These are phyloP conservation scores for Pocota personata DNA, from an alignment of 2,888 invertebrate species.

Conservation along the genomic window DNA sequence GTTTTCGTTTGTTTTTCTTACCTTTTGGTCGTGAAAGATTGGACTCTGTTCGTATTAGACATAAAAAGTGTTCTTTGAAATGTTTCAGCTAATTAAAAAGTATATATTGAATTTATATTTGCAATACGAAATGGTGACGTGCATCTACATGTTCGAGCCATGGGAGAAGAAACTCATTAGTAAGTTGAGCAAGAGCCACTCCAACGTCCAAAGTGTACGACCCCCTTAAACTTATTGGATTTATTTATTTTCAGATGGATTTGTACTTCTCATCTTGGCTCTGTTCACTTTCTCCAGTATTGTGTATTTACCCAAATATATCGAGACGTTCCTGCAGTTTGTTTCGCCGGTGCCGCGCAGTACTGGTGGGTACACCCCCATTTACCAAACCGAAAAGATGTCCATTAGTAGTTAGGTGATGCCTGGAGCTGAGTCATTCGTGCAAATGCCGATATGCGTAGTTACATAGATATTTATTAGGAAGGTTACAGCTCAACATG, in stretches of 20 bases:
- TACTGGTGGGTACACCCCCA: conserved; percentile 72
- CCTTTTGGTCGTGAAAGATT: neutral
- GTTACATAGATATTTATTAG: neutral
- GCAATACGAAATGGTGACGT: conserved; percentile 83
- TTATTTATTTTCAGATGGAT: conserved; percentile 81
- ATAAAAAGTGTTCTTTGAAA: conserved; percentile 36
- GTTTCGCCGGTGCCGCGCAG: conserved; percentile 77
- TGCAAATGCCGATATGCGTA: neutral
- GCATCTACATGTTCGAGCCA: conserved; percentile 83
- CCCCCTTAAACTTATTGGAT: neutral
- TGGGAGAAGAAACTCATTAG: conserved; percentile 83
- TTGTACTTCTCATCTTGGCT: conserved; percentile 83
- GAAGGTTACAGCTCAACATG: neutral
- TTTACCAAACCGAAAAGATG: conserved; percentile 77
- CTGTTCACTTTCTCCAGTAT: conserved; percentile 85
- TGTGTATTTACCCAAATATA: conserved; percentile 85
- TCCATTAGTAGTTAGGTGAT: conserved; percentile 74
- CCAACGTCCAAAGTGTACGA: neutral
- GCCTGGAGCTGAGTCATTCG: neutral
- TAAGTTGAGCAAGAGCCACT: conserved; percentile 75
- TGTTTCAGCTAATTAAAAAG: conserved; percentile 75
- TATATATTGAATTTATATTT: conserved; percentile 79
- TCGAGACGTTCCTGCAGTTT: conserved; percentile 80
- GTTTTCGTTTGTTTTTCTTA: conserved; percentile 11
- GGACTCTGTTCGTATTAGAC: neutral